Evolutionary conservation across 2,888 invertebrate species (phyloP), one percentile per base, ranked within the genome.

Genomic region (Ptychoptera contaminata): DNA sequence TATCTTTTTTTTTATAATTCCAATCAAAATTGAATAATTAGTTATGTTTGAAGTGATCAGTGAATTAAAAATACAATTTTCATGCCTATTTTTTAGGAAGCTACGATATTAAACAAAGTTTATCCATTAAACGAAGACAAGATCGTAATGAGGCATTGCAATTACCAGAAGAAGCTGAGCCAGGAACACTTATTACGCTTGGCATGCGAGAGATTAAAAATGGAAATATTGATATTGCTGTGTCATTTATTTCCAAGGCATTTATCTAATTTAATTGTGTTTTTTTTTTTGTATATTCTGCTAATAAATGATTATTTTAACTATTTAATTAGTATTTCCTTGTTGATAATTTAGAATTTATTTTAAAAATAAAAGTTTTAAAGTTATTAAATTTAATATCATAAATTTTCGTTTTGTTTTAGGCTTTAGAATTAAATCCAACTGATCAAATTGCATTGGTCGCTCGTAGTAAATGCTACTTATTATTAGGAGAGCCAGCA

Each of bases 381-480:
- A n/a, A 5, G n/a, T 8, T 30, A 11, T 9, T 30, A 14, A 16
- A 30, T 23, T 31, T 23, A 23, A 23, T 23, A 23, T 3, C 23
- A 23, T 43, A 8, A 38, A 30, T 39, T 37, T 30, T 16, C 48
- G 47, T 50, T 47, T 51, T 50, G 49, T 74, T 73, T 12, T 68
- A 90, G 90, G 91, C 93, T 1, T 69, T 93, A 49, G 90, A 92
- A 53, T 63, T 92, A 45, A 85, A 86, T 54, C 81, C 82, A 12
- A 77, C 76, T 49, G 88, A 93, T 55, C 83, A 84, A 54, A 82
- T 82, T 51, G 88, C 90, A 0, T 70, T 92, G 50, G 84, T 93
- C 8, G 82, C 90, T 1, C 75, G 93, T 44, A 90, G 92, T 60
- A 85, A 83, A 61, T 94, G 94, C 61, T 81, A 85, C 60, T 70